phyloP scores from a whole-genome alignment of 2,888 invertebrate species.

The Ptilodon capucinus region DNA sequence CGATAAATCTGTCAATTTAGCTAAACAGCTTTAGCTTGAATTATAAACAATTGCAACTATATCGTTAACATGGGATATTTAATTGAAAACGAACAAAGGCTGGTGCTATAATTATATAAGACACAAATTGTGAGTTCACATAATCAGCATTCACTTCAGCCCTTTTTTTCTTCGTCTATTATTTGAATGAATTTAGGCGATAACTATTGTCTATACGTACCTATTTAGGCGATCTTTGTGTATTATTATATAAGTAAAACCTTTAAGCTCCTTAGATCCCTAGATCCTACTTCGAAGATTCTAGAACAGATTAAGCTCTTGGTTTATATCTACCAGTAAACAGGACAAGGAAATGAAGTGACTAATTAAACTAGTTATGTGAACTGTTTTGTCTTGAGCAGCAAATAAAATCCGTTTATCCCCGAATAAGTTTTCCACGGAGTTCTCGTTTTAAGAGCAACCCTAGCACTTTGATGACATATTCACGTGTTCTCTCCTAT shows the following conservation, averaged over 20 bases:
- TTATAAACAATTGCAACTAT: neutral
- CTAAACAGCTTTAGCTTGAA: neutral
- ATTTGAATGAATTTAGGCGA: neutral
- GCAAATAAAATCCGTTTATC: no score
- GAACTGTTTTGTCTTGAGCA: no score
- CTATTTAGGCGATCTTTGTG: no score
- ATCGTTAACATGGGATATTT: neutral
- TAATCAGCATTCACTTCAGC: neutral
- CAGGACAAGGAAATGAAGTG: no score
- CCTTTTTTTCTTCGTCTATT: neutral
- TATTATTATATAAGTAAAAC: no score
- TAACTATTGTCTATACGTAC: no score
- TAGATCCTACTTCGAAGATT: no score
- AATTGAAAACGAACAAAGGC: neutral
- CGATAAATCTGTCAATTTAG: slow-evolving; percentile 53
- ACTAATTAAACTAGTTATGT: no score
- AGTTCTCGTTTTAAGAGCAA: neutral
- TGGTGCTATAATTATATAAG: neutral
- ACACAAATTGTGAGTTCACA: neutral
- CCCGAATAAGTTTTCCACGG: no score
- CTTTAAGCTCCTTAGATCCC: no score
- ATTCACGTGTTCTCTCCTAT: slow-evolving; percentile 11
- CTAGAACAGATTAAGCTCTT: no score
- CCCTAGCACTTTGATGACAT: neutral
- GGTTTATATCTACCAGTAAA: no score